phyloP scores from a whole-genome alignment of 1,140 invertebrate species.

The Papilio polyxenes region DNA sequence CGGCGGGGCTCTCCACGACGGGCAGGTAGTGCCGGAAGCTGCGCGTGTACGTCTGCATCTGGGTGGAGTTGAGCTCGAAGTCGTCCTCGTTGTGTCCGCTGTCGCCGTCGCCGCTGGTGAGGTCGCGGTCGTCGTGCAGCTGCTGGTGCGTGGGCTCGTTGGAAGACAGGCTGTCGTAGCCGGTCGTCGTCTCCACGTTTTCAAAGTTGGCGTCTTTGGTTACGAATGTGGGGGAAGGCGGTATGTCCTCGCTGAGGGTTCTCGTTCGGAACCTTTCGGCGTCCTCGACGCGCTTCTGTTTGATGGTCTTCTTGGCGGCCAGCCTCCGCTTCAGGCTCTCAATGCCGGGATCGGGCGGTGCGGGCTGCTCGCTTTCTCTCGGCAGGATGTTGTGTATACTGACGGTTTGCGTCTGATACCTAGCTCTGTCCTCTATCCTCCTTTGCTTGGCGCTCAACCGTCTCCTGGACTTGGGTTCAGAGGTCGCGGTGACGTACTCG shows the following conservation, averaged over 20 bases:
- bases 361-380: slow-evolving; percentile 45
- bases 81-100: slow-evolving; percentile 84
- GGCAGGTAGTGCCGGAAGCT: slow-evolving; percentile 76
- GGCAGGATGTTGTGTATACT: slow-evolving; percentile 64
- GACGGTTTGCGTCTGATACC: slow-evolving; percentile 86
- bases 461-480: slow-evolving; percentile 62
- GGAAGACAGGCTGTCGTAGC: slow-evolving; percentile 74
- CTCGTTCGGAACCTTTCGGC: slow-evolving; percentile 84
- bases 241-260: slow-evolving; percentile 81
- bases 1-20: slow-evolving; percentile 73
- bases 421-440: slow-evolving; percentile 83
- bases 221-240: slow-evolving; percentile 73
- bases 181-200: slow-evolving; percentile 73
- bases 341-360: slow-evolving; percentile 64
- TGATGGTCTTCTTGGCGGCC: slow-evolving; percentile 77
- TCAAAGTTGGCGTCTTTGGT: slow-evolving; percentile 74
- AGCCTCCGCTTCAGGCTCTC: slow-evolving; percentile 78
- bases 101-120: slow-evolving; percentile 61
- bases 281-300: slow-evolving; percentile 82
- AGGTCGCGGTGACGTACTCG: slow-evolving; percentile 69
- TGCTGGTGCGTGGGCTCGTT: slow-evolving; percentile 71
- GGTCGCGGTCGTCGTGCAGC: slow-evolving; percentile 62
- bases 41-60: slow-evolving; percentile 74
- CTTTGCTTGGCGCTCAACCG: slow-evolving; percentile 83
- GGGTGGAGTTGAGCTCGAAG: slow-evolving; percentile 78